Evolutionary conservation across 1,140 invertebrate genomes (phyloP).

Genomic region (Chionoecetes opilio): DNA sequence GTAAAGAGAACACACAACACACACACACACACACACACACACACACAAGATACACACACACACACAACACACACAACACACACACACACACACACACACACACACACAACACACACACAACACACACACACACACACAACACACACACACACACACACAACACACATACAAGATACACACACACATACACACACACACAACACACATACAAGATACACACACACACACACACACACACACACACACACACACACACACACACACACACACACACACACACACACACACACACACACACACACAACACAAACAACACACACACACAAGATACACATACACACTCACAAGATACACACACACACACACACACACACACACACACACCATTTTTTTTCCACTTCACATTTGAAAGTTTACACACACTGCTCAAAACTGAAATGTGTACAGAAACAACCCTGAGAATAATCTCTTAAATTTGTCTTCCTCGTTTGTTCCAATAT

Average conservation of each 20-base stretch:
- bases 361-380: background rate
- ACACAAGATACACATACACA: too few species aligned
- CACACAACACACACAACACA: background rate
- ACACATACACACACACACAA: background rate
- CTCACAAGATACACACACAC: background rate
- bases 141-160: background rate
- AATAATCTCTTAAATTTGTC: background rate
- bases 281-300: conserved; percentile 18
- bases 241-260: conserved; percentile 18
- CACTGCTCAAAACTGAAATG: too few species aligned
- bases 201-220: conserved; percentile 1
- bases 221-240: background rate
- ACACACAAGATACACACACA: background rate
- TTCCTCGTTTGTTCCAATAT: background rate
- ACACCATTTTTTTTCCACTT: too few species aligned
- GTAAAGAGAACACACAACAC: background rate
- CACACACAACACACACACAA: too few species aligned
- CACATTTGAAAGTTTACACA: too few species aligned
- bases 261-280: background rate
- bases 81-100: background rate
- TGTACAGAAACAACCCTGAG: background rate
- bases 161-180: too few species aligned
- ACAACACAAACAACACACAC: too few species aligned
- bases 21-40: background rate
- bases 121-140: too few species aligned